phyloP scores from a whole-genome alignment of 1,140 invertebrate species.

The Lineus longissimus region DNA sequence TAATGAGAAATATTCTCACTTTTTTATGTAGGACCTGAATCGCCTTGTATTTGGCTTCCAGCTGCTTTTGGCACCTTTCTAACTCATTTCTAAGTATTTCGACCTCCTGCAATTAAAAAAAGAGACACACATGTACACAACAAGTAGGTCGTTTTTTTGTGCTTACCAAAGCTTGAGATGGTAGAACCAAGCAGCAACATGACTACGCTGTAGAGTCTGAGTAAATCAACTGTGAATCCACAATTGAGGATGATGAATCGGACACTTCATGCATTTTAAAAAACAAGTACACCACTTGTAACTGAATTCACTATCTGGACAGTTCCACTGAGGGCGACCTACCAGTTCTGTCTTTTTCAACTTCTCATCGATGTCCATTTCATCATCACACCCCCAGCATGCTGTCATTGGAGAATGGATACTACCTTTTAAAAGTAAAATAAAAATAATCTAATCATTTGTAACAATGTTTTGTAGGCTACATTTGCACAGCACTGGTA shows the following conservation, averaged over 20 bases:
- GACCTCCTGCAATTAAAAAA: conserved; percentile 30
- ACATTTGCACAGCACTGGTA: too few relatives aligned
- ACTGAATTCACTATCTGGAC: too few relatives aligned
- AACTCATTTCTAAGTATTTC: conserved; percentile 38
- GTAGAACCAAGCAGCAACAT: background rate
- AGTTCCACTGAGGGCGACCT: too few relatives aligned
- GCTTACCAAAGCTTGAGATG: background rate
- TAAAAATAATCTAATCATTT: too few relatives aligned
- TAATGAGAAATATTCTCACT: conserved; percentile 15
- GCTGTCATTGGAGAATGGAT: too few relatives aligned
- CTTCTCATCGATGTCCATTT: too few relatives aligned
- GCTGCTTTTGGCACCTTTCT: conserved; percentile 34
- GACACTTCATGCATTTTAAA: background rate
- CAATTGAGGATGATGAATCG: background rate
- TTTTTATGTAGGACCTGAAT: conserved; percentile 36
- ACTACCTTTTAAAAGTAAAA: too few relatives aligned
- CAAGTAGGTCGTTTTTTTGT: background rate
- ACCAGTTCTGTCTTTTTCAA: too few relatives aligned
- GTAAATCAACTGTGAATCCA: background rate
- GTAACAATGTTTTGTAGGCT: too few relatives aligned
- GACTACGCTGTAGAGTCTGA: background rate
- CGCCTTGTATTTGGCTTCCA: conserved; percentile 41
- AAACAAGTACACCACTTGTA: too few relatives aligned
- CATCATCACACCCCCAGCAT: too few relatives aligned
- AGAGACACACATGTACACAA: background rate